Evolutionary conservation across 2,888 invertebrate species (phyloP), one percentile per base, ranked within the genome.

Genomic region (Zygaena filipendulae): DNA sequence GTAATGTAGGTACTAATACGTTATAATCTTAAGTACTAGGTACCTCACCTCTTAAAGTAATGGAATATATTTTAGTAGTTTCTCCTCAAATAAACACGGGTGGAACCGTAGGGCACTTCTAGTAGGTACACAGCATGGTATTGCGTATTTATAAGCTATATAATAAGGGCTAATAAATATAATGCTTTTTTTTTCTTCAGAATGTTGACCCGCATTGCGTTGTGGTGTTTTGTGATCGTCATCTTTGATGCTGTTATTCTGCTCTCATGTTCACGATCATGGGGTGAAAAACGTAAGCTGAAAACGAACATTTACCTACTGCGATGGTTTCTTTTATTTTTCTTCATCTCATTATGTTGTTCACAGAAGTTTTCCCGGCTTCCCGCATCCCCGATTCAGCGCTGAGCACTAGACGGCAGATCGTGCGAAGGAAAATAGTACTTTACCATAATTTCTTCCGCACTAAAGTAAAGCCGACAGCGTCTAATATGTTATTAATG

Each of bases 401-500:
- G 3, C 57, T 90, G 43, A 70, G 75, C 33, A 82, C 88, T 1
- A 62, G 68, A 27, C 77, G 83, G 40, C 62, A 79, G 32, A 81
- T 82, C 31, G 85, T 90, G 9, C 85, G 86, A 48, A 80, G 83
- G 38, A 90, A 88, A 67, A 88, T 92, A 40, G 87, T 89, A 3
- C 72, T 84, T 11, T 87, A 87, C 45, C 91, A 91, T 59, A 91
- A 92, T 57, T 87, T 85, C 56, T 90, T 91, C 56, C 82, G 92
- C 27, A 83, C 86, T 2, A 86, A 84, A 61, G 91, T 91, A 14
- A 70, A 82, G 33, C 92, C 92, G 0, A 70, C 83, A 18, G 89
- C 91, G 9, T 81, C 89, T n/a, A 90, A 92, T 59, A 92, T 92
- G 91, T 69, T 91, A 12, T 67, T 83, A 45, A 88, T 92, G 91